Base-by-base conservation (phyloP, 2,888 invertebrate genomes). In the Zygothrica quintamaculata region DNA sequence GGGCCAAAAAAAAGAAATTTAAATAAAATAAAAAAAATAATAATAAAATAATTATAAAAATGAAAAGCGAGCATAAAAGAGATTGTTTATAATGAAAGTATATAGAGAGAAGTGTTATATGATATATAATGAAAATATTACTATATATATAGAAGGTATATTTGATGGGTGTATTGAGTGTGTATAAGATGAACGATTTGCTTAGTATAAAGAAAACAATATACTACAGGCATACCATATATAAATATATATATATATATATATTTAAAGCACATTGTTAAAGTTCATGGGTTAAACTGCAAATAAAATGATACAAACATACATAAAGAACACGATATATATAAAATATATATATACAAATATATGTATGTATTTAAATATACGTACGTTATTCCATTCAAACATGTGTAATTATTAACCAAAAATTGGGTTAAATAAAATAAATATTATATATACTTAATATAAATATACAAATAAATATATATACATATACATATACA, bases 1-100 rank as follows among this genome's bases (percentile, higher is more conserved):
- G 90, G 90, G 90, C 90, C 90, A 90, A 90, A 89, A 76, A 60
- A 62, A n/a, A n/a, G n/a, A n/a, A 60, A 55, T n/a, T n/a, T 72
- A 70, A 67, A 46, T 34, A 65, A 44, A 74, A 66, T 71, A 71
- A 65, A 48, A 51, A 60, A 48, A 56, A 65, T 48, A 52, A 64
- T 55, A 60, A 71, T 58, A 65, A 62, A 65, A 75, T 69, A 46
- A 61, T 36, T 65, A 64, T 51, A 60, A 70, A 57, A 65, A 62
- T 65, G 74, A 71, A 46, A 48, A 64, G 59, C 56, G 47, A 64
- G 52, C 42, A 44, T 53, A 57, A 56, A 67, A 44, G n/a, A n/a
- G n/a, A n/a, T 34, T 43, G 60, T 43, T 55, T 55, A 60, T 42
- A 39, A 50, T 42, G 25, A 57, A 40, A 48, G 18, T 22, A 22